Conservation (phyloP, 2,797 vertebrate genomes). For the Chaetodon trifasciatus region DNA sequence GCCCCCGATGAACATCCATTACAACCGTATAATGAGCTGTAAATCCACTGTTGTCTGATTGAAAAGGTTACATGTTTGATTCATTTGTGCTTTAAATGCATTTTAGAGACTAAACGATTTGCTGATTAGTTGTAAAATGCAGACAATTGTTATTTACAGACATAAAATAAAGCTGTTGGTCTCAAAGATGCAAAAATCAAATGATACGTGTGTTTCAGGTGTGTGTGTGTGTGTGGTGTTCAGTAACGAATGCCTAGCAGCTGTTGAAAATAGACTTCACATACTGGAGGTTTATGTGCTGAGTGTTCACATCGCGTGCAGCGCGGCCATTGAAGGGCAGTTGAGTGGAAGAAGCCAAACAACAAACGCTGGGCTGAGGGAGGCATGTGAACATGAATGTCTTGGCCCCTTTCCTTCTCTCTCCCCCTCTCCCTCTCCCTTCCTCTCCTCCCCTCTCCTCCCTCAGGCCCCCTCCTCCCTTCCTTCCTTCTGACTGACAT, state of each 20-base stretch:
- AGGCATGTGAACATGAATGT: slow-evolving; percentile 55
- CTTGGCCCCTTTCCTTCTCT: slow-evolving; percentile 23
- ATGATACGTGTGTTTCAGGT: background rate
- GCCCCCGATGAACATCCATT: background rate
- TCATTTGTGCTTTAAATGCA: background rate
- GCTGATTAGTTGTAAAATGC: background rate
- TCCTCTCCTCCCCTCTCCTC: slow-evolving; percentile 17
- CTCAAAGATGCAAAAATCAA: background rate
- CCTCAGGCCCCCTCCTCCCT: slow-evolving; percentile 50
- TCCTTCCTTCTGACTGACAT: slow-evolving; percentile 77
- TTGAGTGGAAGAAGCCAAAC: slow-evolving; percentile 71
- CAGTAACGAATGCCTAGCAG: slow-evolving; percentile 9
- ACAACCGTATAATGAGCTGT: background rate
- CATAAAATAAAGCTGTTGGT: background rate
- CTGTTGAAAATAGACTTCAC: slow-evolving; percentile 33
- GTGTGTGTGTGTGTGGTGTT: slow-evolving; percentile 16
- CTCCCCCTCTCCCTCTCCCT: slow-evolving; percentile 27
- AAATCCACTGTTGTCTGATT: background rate
- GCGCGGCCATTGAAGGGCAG: slow-evolving; percentile 54
- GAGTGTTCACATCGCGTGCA: slow-evolving; percentile 30
- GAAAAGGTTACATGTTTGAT: background rate
- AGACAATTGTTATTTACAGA: background rate
- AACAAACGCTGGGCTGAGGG: slow-evolving; percentile 53
- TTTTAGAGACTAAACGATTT: background rate
- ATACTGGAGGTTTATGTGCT: slow-evolving; percentile 20